These are phyloP conservation scores for Drosophila lacertosa DNA, from an alignment of 1,140 invertebrate species.

Conservation along the genomic window DNA sequence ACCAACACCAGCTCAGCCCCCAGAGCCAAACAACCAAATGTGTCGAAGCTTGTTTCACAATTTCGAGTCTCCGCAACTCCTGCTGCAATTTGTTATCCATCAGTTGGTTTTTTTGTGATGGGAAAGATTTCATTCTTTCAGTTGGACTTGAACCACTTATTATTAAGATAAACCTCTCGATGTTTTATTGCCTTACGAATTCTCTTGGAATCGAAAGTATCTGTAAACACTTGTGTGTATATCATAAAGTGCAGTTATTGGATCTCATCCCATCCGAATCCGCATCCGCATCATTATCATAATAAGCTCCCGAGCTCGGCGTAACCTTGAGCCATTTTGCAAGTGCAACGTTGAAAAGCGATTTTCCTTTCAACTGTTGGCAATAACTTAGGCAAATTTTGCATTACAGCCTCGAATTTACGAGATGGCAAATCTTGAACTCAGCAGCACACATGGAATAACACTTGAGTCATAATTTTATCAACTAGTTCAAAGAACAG, in stretches of 20 bases:
- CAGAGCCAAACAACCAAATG: slow-evolving; percentile 43
- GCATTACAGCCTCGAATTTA: slow-evolving; percentile 55
- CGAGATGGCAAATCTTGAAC: slow-evolving; percentile 30
- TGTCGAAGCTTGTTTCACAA: slow-evolving; percentile 53
- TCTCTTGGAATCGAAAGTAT: no score
- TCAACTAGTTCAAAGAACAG: slow-evolving; percentile 55
- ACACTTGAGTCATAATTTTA: slow-evolving; percentile 63
- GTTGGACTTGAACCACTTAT: no score
- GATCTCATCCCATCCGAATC: no score
- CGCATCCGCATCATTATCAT: slow-evolving; percentile 31
- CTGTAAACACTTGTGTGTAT: no score
- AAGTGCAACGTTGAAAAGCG: slow-evolving; percentile 11
- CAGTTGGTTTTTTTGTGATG: slow-evolving; percentile 46
- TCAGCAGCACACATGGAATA: slow-evolving; percentile 44
- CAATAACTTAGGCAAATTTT: slow-evolving; percentile 42
- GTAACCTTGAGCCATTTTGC: slow-evolving; percentile 30
- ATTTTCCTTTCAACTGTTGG: slow-evolving; percentile 47
- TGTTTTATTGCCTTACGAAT: no score
- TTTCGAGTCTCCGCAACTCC: background rate
- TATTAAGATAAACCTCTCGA: no score
- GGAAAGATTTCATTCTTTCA: no score
- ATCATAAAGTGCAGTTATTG: slow-evolving; percentile 28
- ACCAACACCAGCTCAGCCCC: slow-evolving; percentile 26
- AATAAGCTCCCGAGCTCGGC: slow-evolving; percentile 18
- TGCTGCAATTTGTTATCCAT: slow-evolving; percentile 66